Evolutionary conservation across 1,140 invertebrate species (phyloP).

Genomic region (Cyrtorhinus lividipennis): DNA sequence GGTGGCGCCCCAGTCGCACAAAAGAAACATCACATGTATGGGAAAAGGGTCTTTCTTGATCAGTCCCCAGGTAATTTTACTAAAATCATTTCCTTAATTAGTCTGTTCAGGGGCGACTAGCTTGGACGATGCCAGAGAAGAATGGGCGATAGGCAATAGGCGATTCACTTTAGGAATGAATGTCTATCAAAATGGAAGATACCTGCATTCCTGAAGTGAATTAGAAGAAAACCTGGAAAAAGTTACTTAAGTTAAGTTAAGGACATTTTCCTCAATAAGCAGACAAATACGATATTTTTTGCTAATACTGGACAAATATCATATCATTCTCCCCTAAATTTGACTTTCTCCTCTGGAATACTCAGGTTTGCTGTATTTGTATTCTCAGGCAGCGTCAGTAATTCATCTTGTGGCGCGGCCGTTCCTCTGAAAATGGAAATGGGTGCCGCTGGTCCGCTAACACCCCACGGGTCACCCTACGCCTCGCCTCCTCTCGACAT

Average conservation of each 20-base stretch:
- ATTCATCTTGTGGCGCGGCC: background rate
- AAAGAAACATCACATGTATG: constrained; percentile 85
- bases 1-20: constrained; percentile 49
- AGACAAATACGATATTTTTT: no score
- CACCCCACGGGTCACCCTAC: constrained; percentile 7
- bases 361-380: no score
- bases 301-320: no score
- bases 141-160: background rate
- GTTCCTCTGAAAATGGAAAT: background rate
- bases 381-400: background rate
- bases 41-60: constrained; percentile 65
- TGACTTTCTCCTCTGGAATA: no score
- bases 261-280: no score
- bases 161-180: background rate
- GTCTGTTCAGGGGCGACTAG: background rate
- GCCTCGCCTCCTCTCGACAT: constrained; percentile 11
- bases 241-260: no score
- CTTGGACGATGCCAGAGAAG: background rate
- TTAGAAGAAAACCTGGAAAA: no score
- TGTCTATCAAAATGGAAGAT: no score
- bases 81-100: background rate
- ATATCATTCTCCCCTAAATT: no score
- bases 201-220: no score
- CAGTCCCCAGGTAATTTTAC: constrained; percentile 20
- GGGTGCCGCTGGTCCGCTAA: background rate